These are phyloP conservation scores for Trichacis sp. DNA, from an alignment of 2,888 invertebrate genomes.

Conservation along the genomic window DNA sequence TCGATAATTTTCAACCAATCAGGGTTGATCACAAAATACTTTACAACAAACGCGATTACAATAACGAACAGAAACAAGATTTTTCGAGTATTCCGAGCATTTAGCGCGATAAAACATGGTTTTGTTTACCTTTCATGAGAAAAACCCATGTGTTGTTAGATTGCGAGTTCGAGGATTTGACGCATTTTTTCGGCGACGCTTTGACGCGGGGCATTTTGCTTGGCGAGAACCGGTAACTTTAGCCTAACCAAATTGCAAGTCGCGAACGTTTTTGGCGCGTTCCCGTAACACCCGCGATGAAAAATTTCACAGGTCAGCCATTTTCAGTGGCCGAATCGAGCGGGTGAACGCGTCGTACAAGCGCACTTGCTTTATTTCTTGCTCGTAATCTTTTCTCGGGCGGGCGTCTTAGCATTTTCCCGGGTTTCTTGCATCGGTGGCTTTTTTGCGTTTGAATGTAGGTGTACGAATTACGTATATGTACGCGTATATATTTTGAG, in stretches of 20 bases:
- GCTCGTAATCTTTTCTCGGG: slow-evolving; percentile 26
- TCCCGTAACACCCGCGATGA: background rate
- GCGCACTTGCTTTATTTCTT: slow-evolving; percentile 19
- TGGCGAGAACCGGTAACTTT: background rate
- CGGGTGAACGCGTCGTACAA: slow-evolving; percentile 23
- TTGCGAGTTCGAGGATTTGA: slow-evolving; percentile 70
- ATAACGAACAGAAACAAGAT: no score
- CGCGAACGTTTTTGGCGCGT: slow-evolving; percentile 6
- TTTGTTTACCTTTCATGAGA: slow-evolving; percentile 74
- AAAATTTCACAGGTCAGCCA: slow-evolving; percentile 47
- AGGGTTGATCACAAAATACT: no score
- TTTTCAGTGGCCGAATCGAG: slow-evolving; percentile 44
- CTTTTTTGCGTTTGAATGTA: background rate
- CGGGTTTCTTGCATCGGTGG: slow-evolving; percentile 12
- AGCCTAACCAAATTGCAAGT: background rate
- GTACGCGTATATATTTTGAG: background rate
- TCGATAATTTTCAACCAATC: no score
- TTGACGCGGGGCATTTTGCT: slow-evolving; percentile 70
- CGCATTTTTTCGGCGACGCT: slow-evolving; percentile 71
- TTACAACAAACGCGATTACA: no score
- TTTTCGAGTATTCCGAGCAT: no score
- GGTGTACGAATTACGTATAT: no score
- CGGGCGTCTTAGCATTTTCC: slow-evolving; percentile 33
- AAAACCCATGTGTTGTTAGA: slow-evolving; percentile 79
- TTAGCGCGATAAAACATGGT: background rate